Percentiles rank a stretch among this genome's conserved stretches.
Evolutionary conservation across 2,113 vertebrate genomes (phyloP).

Genomic region (Peucedramus taeniatus): DNA sequence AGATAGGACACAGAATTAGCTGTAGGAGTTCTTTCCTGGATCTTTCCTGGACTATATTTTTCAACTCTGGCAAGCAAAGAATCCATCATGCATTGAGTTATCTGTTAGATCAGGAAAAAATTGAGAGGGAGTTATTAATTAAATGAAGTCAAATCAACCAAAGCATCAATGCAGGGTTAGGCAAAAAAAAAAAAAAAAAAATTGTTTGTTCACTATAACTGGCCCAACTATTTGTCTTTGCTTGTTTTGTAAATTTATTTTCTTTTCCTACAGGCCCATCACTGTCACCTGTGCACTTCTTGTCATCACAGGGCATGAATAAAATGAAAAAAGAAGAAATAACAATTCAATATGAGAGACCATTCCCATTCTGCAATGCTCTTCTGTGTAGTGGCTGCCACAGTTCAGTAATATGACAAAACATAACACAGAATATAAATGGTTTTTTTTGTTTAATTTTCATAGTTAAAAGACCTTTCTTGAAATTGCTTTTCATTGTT

Average conservation of each 20-base stretch:
- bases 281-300: not conserved
- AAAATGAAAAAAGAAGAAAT: not conserved
- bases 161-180: not conserved
- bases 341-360: not conserved
- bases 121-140: not conserved
- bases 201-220: not conserved
- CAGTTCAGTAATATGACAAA: not conserved
- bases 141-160: not conserved
- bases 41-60: not conserved
- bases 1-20: not conserved
- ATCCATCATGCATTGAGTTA: not conserved
- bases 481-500: conserved; percentile 7
- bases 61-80: not conserved
- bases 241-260: not conserved
- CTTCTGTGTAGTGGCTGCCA: not conserved
- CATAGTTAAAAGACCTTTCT: not conserved
- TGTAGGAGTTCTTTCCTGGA: not conserved
- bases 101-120: not conserved
- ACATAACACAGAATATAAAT: not conserved
- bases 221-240: not conserved
- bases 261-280: not conserved
- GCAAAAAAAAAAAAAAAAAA: not conserved
- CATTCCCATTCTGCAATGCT: not conserved
- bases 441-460: not conserved
- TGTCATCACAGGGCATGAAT: not conserved